phyloP scores from a whole-genome alignment of 2,113 vertebrate species.

The Apteryx mantelli region DNA sequence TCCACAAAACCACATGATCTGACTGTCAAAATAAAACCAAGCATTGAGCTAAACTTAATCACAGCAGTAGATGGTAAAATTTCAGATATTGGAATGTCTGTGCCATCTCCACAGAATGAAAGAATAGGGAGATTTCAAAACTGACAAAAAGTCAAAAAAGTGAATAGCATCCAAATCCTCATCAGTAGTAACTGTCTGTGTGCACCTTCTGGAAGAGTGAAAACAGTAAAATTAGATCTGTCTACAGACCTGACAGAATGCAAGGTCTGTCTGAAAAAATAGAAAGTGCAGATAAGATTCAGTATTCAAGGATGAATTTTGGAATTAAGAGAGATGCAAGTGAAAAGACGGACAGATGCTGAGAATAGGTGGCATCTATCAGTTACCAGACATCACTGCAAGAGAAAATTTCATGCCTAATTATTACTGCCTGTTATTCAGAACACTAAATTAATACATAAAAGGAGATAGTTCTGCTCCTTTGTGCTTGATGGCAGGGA shows the following conservation, averaged over 20 bases:
- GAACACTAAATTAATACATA: not conserved
- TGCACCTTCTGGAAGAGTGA: not conserved
- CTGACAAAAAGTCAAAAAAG: not conserved
- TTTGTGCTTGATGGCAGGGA: not conserved
- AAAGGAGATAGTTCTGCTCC: not conserved
- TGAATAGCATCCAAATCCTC: not conserved
- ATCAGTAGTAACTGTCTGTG: not conserved
- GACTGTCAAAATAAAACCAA: not conserved
- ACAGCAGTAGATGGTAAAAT: not conserved
- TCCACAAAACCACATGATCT: not conserved
- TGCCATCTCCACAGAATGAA: not conserved
- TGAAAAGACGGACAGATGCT: not conserved
- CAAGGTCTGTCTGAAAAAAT: not conserved
- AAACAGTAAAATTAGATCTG: not conserved
- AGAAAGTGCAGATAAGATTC: not conserved
- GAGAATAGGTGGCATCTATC: not conserved
- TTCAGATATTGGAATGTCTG: not conserved
- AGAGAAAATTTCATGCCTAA: not conserved
- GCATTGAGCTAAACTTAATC: not conserved
- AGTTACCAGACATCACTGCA: not conserved
- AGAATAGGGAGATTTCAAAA: not conserved
- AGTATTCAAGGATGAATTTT: not conserved
- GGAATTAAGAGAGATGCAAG: accelerated
- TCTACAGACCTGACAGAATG: not conserved
- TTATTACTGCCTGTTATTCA: not conserved